phyloP scores from a whole-genome alignment of 1,140 invertebrate genomes.

The Drosophila orena region DNA sequence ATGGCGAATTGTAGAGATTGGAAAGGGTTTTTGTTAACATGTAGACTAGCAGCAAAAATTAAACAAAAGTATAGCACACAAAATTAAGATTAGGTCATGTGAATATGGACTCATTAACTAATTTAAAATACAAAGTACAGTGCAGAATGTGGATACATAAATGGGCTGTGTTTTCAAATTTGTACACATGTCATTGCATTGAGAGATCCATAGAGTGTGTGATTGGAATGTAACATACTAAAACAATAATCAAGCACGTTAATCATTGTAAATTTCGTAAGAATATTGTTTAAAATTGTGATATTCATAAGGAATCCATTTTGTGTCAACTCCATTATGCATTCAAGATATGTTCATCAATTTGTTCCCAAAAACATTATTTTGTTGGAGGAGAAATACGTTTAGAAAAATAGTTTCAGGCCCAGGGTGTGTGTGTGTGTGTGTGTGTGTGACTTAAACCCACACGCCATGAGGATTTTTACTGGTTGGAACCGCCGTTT shows the following conservation, averaged over 20 bases:
- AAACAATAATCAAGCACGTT: slow-evolving; percentile 7
- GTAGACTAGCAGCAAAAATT: slow-evolving; percentile 72
- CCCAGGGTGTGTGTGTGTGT: not conserved
- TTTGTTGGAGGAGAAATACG: slow-evolving; percentile 32
- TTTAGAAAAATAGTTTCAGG: slow-evolving; percentile 59
- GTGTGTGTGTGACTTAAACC: slow-evolving; percentile 88
- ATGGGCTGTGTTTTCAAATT: slow-evolving; percentile 39
- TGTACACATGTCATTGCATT: slow-evolving; percentile 68
- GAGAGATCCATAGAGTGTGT: slow-evolving; percentile 66
- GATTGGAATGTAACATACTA: slow-evolving; percentile 41
- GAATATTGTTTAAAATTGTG: slow-evolving; percentile 59
- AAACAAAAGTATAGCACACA: slow-evolving; percentile 52
- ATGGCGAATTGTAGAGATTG: slow-evolving; percentile 65
- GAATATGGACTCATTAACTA: slow-evolving; percentile 47
- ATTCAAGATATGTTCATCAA: slow-evolving; percentile 64
- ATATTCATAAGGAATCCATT: slow-evolving; percentile 49
- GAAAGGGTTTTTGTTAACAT: slow-evolving; percentile 47
- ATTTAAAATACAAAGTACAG: slow-evolving; percentile 34
- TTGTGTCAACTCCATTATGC: slow-evolving; percentile 43
- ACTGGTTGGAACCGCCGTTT: slow-evolving; percentile 96
- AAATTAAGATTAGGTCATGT: slow-evolving; percentile 43
- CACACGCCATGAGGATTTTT: slow-evolving; percentile 98
- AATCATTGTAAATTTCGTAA: slow-evolving; percentile 44
- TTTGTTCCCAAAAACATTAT: slow-evolving; percentile 70
- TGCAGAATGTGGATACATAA: slow-evolving; percentile 8